A percentile compares a stretch with the other conserved stretches of the same genome.
phyloP scores from a whole-genome alignment of 1,140 invertebrate genomes.

The Conus betulinus region DNA sequence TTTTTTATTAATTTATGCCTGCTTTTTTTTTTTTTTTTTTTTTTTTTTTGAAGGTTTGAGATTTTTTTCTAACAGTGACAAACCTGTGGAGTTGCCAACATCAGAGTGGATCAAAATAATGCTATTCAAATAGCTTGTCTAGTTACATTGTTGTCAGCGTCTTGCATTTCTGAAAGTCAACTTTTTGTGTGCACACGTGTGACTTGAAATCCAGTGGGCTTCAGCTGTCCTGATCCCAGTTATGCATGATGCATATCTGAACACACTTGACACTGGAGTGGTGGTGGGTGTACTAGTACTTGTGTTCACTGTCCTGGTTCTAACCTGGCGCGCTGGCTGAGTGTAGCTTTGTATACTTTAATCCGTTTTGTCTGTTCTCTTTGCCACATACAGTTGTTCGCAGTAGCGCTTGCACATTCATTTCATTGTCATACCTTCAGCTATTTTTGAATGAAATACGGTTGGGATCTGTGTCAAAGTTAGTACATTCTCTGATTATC shows the following conservation, averaged over 20 bases:
- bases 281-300: background rate
- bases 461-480: too few relatives aligned
- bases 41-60: too few relatives aligned
- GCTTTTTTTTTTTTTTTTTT: too few relatives aligned
- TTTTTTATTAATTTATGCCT: too few relatives aligned
- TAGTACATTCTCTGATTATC: too few relatives aligned
- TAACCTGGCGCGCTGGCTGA: background rate
- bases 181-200: background rate
- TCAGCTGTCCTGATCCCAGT: background rate
- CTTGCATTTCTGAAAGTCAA: constrained; percentile 16
- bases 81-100: too few relatives aligned
- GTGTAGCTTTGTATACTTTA: background rate
- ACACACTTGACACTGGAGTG: background rate
- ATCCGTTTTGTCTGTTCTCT: background rate
- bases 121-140: too few relatives aligned
- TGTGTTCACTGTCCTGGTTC: constrained; percentile 10
- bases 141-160: too few relatives aligned
- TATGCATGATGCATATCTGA: constrained; percentile 19
- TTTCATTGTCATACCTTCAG: background rate
- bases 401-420: background rate
- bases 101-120: too few relatives aligned
- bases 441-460: too few relatives aligned
- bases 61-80: too few relatives aligned
- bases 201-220: background rate
- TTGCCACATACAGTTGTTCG: background rate